Evolutionary conservation across 2,797 vertebrate species (phyloP).

Genomic region (Rousettus madagascariensis): DNA sequence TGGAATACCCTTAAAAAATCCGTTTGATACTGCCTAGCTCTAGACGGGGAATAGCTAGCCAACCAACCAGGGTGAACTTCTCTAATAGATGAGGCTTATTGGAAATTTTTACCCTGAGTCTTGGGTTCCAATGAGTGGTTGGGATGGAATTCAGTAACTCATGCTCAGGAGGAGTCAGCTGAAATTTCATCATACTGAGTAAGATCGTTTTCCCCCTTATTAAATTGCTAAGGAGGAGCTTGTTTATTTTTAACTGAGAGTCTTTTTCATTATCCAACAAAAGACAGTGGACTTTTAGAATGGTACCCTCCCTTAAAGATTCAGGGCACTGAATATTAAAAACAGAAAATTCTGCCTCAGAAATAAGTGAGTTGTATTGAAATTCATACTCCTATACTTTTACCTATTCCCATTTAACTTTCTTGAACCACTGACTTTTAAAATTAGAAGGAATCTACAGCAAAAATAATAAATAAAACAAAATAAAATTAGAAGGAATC

Average conservation of each 20-base stretch:
- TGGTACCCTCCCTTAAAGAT: background rate
- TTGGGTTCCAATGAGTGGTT: background rate
- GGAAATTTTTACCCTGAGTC: background rate
- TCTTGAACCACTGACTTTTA: background rate
- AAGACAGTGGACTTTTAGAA: slow-evolving; percentile 1
- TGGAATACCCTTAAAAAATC: background rate
- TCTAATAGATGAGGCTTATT: background rate
- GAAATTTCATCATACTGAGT: background rate
- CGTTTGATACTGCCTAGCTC: background rate
- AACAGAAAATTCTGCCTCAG: background rate
- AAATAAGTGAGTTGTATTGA: slow-evolving; percentile 9
- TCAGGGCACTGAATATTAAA: slow-evolving; percentile 26
- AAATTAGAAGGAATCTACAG: slow-evolving; percentile 12
- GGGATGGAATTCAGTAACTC: background rate
- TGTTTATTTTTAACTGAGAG: slow-evolving; percentile 41
- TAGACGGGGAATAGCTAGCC: background rate
- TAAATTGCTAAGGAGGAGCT: background rate
- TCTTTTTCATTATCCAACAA: slow-evolving; percentile 12
- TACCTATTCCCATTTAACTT: background rate
- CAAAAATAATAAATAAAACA: too few relatives aligned
- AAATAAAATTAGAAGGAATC: too few relatives aligned
- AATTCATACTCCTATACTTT: slow-evolving; percentile 21
- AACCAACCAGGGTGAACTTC: background rate
- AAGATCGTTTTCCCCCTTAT: background rate
- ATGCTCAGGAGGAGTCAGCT: background rate